A percentile compares a stretch with the other conserved stretches of the same genome.
Conservation (phyloP, 2,888 invertebrate species). For the Agonopterix alstromeriana region DNA sequence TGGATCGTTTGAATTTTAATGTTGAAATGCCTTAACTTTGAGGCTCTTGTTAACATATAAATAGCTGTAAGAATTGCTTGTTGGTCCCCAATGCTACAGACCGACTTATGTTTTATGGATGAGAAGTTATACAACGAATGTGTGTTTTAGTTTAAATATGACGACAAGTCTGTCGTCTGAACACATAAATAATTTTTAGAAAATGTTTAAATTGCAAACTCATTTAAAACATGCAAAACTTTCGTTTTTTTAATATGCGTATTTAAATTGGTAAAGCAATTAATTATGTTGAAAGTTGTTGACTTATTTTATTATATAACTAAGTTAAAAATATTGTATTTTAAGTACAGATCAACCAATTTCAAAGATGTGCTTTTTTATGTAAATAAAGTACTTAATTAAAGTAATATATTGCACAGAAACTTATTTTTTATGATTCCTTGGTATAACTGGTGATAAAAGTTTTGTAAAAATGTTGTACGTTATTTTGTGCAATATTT, state of each 20-base stretch:
- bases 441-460: too few relatives aligned
- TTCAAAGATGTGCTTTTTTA: too few relatives aligned
- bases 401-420: too few relatives aligned
- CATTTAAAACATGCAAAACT: neutral
- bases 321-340: too few relatives aligned
- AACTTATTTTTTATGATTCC: too few relatives aligned
- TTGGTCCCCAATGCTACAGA: constrained; percentile 4
- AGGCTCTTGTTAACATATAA: constrained; percentile 1
- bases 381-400: too few relatives aligned
- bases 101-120: constrained; percentile 22
- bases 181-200: neutral
- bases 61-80: constrained; percentile 3
- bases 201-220: neutral
- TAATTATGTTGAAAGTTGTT: neutral
- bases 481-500: too few relatives aligned
- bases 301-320: neutral
- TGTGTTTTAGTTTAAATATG: neutral
- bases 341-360: too few relatives aligned
- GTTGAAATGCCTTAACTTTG: too few relatives aligned
- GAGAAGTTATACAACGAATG: constrained; percentile 10
- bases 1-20: too few relatives aligned
- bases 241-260: neutral
- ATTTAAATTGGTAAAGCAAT: too few relatives aligned
- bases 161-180: neutral
- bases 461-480: too few relatives aligned